Conservation (phyloP, 2,888 invertebrate genomes). For the Hyposoter dolosus region DNA sequence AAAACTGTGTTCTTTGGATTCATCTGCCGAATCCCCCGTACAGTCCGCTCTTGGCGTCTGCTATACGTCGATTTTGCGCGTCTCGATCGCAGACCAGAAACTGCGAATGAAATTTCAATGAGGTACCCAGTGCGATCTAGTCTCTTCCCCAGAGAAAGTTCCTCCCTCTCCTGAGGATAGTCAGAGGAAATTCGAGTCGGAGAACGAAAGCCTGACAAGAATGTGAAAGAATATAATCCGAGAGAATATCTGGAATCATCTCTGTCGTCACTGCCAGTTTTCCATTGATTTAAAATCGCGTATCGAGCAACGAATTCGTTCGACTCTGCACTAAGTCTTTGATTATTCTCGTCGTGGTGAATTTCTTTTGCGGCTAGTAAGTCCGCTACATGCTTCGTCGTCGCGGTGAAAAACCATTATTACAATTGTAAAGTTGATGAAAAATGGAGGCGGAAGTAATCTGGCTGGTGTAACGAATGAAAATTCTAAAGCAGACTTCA, state of each 20-base stretch:
- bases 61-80: conserved; percentile 25
- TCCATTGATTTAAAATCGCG: no score
- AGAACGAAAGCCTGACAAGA: conserved; percentile 35
- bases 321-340: not conserved
- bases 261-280: not conserved
- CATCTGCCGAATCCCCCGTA: not conserved
- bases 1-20: not conserved
- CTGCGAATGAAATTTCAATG: conserved; percentile 63
- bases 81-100: conserved; percentile 19
- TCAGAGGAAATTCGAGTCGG: conserved; percentile 37
- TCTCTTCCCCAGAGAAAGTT: conserved; percentile 14
- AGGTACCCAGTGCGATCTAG: conserved; percentile 35
- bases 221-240: conserved; percentile 43
- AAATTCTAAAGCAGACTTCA: conserved; percentile 7
- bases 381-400: not conserved
- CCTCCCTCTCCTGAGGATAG: conserved; percentile 22
- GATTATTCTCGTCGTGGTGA: not conserved
- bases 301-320: no score
- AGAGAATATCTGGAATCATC: conserved; percentile 12
- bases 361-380: not conserved
- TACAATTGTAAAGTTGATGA: not conserved
- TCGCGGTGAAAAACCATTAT: conserved; percentile 15
- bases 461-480: not conserved
- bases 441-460: not conserved
- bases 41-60: not conserved